Conservation (phyloP, 1,140 invertebrate genomes). For the Aphelinus atriplicis region DNA sequence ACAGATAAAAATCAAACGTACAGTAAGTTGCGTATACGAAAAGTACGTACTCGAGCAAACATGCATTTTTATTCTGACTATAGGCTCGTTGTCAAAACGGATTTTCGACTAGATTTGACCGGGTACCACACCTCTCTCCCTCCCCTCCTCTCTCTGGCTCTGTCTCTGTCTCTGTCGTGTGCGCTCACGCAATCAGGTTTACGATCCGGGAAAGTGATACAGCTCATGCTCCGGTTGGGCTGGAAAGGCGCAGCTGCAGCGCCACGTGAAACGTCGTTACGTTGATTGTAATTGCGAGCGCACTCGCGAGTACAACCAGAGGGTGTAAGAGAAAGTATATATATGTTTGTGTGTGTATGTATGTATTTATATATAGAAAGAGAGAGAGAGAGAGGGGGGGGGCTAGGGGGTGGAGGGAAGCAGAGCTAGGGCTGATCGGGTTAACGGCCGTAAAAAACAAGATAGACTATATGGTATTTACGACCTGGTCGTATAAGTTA, state of each 20-base stretch:
- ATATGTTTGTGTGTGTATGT: too few relatives aligned
- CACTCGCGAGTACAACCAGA: background rate
- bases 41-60: background rate
- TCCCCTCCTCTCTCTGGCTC: background rate
- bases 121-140: background rate
- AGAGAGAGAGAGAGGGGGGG: background rate
- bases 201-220: conserved; percentile 24
- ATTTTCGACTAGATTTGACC: conserved; percentile 5
- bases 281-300: conserved; percentile 35
- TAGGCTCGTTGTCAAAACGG: background rate
- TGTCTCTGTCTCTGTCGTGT: background rate
- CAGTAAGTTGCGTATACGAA: too few relatives aligned
- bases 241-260: conserved; percentile 17
- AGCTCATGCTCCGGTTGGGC: background rate
- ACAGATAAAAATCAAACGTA: too few relatives aligned
- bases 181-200: conserved; percentile 24
- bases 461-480: conserved; percentile 16
- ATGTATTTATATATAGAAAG: background rate
- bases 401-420: background rate
- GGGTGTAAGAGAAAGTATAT: background rate
- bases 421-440: background rate
- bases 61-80: conserved; percentile 5
- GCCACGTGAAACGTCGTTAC: conserved; percentile 28
- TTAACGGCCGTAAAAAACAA: conserved; percentile 27
- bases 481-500: background rate